These are phyloP conservation scores for Mesitornis unicolor DNA, from an alignment of 2,113 vertebrate genomes.

Conservation along the genomic window DNA sequence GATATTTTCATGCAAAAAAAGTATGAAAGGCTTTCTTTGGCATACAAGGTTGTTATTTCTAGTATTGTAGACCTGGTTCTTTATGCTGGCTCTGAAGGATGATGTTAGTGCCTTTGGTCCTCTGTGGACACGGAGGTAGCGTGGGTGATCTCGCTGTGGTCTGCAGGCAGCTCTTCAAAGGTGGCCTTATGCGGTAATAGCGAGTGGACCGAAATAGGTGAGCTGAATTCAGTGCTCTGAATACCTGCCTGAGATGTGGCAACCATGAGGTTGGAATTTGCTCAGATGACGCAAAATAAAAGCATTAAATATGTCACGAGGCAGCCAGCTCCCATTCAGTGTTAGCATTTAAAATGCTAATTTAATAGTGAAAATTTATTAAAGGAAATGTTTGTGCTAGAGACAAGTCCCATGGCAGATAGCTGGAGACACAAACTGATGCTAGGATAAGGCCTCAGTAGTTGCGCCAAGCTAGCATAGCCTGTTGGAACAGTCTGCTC, in stretches of 20 bases:
- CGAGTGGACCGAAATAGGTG: accelerated
- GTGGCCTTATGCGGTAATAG: accelerated
- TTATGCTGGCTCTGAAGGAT: background rate
- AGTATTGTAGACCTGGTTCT: background rate
- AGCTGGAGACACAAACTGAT: background rate
- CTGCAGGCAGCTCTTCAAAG: background rate
- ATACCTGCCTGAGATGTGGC: background rate
- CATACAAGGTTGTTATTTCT: background rate
- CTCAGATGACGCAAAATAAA: background rate
- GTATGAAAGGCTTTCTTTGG: background rate
- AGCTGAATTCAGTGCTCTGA: background rate
- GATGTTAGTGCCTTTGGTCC: background rate
- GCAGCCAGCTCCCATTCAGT: background rate
- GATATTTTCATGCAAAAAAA: too few relatives aligned
- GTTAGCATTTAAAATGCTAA: background rate
- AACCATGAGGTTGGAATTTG: background rate
- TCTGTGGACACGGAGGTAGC: background rate
- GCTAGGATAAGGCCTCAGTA: background rate
- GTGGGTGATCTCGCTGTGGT: background rate
- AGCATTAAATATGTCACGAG: background rate
- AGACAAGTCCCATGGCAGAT: background rate
- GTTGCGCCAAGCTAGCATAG: background rate
- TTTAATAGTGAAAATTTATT: background rate
- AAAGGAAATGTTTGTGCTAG: background rate
- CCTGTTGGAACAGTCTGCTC: background rate